These are phyloP conservation scores for Mungos mungo DNA, from an alignment of 2,113 vertebrate genomes.

Conservation along the genomic window DNA sequence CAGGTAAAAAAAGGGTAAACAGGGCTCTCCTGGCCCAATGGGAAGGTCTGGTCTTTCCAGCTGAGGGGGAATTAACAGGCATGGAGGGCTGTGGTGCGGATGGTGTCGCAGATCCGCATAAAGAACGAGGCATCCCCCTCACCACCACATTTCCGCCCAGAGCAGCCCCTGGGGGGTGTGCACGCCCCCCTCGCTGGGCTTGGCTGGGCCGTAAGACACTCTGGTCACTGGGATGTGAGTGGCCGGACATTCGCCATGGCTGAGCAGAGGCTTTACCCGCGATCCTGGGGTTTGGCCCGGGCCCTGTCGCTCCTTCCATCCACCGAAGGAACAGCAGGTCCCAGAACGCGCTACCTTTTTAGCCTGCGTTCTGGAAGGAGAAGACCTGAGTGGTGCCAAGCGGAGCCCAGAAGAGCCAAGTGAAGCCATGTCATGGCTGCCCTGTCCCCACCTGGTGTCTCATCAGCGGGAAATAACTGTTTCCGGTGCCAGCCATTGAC, in stretches of 20 bases:
- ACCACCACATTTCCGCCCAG: not conserved
- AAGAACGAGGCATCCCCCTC: too few species aligned
- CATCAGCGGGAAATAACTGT: not conserved
- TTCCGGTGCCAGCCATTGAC: not conserved
- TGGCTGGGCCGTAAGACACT: not conserved
- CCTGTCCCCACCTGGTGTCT: not conserved
- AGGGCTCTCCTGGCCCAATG: not conserved
- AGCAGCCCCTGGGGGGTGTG: not conserved
- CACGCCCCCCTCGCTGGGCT: accelerated
- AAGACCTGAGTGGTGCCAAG: not conserved
- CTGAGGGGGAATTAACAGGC: not conserved
- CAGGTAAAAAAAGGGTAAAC: accelerated
- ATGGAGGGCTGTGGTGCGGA: not conserved
- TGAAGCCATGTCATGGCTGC: not conserved
- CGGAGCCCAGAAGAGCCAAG: not conserved
- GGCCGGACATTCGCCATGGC: not conserved
- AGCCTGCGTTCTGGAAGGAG: not conserved
- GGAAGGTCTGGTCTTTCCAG: not conserved
- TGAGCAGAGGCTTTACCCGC: not conserved
- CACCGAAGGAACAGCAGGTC: accelerated
- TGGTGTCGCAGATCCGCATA: not conserved
- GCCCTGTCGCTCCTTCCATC: not conserved
- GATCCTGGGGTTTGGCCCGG: not conserved
- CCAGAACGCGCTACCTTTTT: not conserved
- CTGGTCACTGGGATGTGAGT: not conserved